phyloP scores from a whole-genome alignment of 2,888 invertebrate genomes.

The Stramonita haemastoma region DNA sequence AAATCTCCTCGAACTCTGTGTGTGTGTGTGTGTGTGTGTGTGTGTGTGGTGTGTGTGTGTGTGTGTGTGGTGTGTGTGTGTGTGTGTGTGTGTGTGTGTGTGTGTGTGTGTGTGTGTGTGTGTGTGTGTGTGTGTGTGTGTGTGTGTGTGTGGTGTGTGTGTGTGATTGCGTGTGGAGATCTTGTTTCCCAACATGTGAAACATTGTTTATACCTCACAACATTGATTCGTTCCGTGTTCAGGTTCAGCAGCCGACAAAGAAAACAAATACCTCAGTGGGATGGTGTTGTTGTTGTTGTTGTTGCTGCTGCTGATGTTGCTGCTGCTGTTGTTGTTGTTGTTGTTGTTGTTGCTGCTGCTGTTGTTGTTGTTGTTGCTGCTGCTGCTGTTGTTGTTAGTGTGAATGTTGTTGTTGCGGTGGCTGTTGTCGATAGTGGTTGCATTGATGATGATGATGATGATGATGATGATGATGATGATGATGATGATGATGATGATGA shows the following conservation, averaged over 20 bases:
- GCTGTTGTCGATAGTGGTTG: neutral
- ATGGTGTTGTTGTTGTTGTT: neutral
- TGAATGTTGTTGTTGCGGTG: neutral
- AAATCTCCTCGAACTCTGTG: too few species aligned
- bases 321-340: neutral
- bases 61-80: neutral
- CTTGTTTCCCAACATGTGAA: too few species aligned
- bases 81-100: neutral
- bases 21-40: too few species aligned
- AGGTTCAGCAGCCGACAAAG: too few species aligned
- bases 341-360: neutral
- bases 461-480: neutral
- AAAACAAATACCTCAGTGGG: neutral
- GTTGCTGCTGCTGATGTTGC: neutral
- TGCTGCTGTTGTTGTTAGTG: constrained; percentile 14
- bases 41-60: too few species aligned
- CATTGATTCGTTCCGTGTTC: too few species aligned
- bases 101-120: neutral
- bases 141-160: neutral
- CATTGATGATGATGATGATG: too few species aligned
- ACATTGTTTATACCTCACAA: too few species aligned
- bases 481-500: neutral
- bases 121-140: constrained; percentile 3
- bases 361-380: neutral
- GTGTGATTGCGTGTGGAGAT: neutral